Conservation (phyloP, 2,113 vertebrate species). For the Urocitellus parryii region DNA sequence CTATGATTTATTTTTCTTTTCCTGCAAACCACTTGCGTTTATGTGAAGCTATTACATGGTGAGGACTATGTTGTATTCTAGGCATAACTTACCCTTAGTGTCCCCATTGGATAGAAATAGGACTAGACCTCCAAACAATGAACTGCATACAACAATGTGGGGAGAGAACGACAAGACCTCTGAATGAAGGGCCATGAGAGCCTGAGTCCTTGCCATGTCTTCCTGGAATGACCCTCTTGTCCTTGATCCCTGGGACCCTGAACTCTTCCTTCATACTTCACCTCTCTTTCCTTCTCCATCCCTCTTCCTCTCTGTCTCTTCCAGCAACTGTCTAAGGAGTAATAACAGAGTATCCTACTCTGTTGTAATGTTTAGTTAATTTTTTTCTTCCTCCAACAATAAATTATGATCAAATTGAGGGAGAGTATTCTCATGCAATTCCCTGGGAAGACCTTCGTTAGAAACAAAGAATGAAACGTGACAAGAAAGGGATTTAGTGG, state of each 20-base stretch:
- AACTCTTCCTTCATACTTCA: background rate
- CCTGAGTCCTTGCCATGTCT: background rate
- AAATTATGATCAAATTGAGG: background rate
- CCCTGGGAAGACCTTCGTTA: background rate
- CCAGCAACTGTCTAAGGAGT: background rate
- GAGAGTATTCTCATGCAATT: background rate
- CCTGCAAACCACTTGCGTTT: background rate
- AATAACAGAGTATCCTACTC: background rate
- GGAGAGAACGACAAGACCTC: background rate
- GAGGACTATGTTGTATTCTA: background rate
- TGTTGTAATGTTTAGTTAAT: background rate
- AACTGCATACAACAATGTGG: background rate
- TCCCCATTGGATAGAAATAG: background rate
- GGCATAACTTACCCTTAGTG: background rate
- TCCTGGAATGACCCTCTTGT: background rate
- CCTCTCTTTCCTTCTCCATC: background rate
- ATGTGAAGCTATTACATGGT: background rate
- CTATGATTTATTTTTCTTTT: background rate
- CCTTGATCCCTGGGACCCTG: background rate
- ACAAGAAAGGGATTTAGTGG: background rate
- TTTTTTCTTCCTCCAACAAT: conserved; percentile 4
- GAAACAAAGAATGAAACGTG: background rate
- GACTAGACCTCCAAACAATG: background rate
- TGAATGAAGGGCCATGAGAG: background rate
- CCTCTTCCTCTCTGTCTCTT: background rate